Evolutionary conservation across 1,140 invertebrate genomes (phyloP), one percentile per base, ranked within the genome.

Genomic region (Andrena cerasifolii): DNA sequence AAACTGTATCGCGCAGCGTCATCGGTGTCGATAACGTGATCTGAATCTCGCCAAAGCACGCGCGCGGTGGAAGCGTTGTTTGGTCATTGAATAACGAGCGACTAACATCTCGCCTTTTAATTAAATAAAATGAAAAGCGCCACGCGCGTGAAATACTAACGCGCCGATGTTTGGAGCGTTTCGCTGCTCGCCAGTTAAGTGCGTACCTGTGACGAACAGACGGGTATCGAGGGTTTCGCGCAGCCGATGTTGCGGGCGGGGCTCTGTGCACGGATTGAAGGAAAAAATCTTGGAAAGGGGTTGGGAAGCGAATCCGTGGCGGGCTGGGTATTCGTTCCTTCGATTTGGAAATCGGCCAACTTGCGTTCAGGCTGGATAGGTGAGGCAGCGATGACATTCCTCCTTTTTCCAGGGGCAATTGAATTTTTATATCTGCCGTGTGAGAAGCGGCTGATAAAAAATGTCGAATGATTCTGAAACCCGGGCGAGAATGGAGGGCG

Each of bases 341-440:
- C 75, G 45, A 49, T 43, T 83, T 86, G 84, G 84, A 85, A 80
- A 74, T 85, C 67, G 67, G 83, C 84, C 84, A 86, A 86, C 56
- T 77, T 72, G 21, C 54, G 74, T 49, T 18, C 63, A 51, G 56
- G 31, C 82, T 75, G 53, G 81, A 80, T 83, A 79, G 74, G 72
- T 47, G 75, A 84, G 70, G 65, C 12, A 54, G 61, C 70, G 28
- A 36, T 49, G 33, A 54, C 31, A 45, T 43, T 74, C 66, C 83
- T 63, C 63, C 72, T 82, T 85, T 74, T 61, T 66, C 80, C 74
- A 83, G 80, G 14, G 54, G 67, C 84, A 86, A 85, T 86, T 86
- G 84, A 86, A 86, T 86, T 86, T 86, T 85, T 82, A 86, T 86
- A 82, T 85, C 83, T 67, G 80, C 53, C 59, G 66, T 78, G 67